Base-by-base conservation (phyloP, 2,113 vertebrate species). In the Leptobrachium ailaonicum region DNA sequence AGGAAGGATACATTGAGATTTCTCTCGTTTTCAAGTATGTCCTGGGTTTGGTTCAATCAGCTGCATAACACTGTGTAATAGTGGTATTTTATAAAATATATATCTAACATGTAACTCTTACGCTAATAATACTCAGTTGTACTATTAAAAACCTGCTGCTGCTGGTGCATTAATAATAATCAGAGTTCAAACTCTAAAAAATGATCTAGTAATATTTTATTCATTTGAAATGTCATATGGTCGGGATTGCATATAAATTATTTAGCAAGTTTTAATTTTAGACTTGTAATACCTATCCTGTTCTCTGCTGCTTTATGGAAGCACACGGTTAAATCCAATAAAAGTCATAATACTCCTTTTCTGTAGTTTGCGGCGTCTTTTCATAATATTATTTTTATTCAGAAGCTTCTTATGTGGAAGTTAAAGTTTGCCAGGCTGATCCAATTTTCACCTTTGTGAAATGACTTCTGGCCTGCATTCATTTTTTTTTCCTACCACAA, bases 381-480 rank as follows among this genome's bases (percentile, higher is more conserved):
- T 74, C 78, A 80, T 80, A 80, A 80, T 80, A 74, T 80, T 86
- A 72, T 85, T 81, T 88, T 75, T 56, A 82, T 82, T 50, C 83
- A 62, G 72, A 85, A 87, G 81, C 72, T 66, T 81, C 73, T 32
- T 82, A 40, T 73, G 80, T 88, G 82, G 86, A 87, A 88, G 75
- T 0, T 84, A 69, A 88, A 75, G 86, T 80, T 82, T 87, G 76
- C 81, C 86, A 82, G 73, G 71, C 85, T 84, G 83, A 83, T 85
- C 69, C 0, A 0, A 83, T 81, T 89, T 89, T 88, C 83, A 88
- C 88, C 88, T 85, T 84, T 87, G 84, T 86, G 85, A 85, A 86
- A 82, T 86, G 79, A 80, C 72, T 83, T 69, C 76, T 90, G 89
- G 87, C 87, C 85, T 41, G n/a, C 66, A 77, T 85, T 83, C 87